These are phyloP conservation scores for Conopomorpha cramerella DNA, from an alignment of 1,140 invertebrate species.

Conservation along the genomic window DNA sequence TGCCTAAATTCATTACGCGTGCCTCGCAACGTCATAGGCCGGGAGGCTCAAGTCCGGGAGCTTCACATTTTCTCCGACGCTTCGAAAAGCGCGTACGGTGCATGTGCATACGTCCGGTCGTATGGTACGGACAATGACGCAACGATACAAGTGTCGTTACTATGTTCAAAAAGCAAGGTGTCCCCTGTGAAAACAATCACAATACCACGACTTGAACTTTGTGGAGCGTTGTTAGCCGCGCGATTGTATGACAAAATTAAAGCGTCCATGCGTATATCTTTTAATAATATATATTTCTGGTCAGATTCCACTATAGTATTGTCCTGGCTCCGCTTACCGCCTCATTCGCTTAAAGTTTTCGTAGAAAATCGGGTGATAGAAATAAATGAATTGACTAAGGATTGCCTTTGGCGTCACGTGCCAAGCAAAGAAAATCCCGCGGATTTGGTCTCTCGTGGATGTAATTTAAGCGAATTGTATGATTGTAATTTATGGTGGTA, in stretches of 20 bases:
- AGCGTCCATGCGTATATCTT: background rate
- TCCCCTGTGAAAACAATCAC: slow-evolving; percentile 1
- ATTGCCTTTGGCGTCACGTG: background rate
- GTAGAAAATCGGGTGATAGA: slow-evolving; percentile 5
- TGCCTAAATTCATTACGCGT: background rate
- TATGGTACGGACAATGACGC: background rate
- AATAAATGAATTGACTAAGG: slow-evolving; percentile 3
- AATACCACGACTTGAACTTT: background rate
- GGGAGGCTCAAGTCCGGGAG: background rate
- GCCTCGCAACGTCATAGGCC: background rate
- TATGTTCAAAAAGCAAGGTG: background rate
- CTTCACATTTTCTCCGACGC: slow-evolving; percentile 2
- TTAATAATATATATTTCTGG: slow-evolving; percentile 2
- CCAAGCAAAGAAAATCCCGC: background rate
- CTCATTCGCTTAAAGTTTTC: background rate
- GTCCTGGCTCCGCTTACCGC: background rate
- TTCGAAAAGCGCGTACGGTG: slow-evolving; percentile 11
- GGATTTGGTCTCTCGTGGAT: slow-evolving; percentile 2
- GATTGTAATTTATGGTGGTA: background rate
- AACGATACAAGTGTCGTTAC: background rate
- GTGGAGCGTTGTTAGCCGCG: background rate
- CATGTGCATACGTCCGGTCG: slow-evolving; percentile 15
- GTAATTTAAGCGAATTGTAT: background rate
- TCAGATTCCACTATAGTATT: slow-evolving; percentile 1
- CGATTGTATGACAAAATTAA: slow-evolving; percentile 2